phyloP scores from a whole-genome alignment of 2,888 invertebrate genomes.

The Noctua comes region DNA sequence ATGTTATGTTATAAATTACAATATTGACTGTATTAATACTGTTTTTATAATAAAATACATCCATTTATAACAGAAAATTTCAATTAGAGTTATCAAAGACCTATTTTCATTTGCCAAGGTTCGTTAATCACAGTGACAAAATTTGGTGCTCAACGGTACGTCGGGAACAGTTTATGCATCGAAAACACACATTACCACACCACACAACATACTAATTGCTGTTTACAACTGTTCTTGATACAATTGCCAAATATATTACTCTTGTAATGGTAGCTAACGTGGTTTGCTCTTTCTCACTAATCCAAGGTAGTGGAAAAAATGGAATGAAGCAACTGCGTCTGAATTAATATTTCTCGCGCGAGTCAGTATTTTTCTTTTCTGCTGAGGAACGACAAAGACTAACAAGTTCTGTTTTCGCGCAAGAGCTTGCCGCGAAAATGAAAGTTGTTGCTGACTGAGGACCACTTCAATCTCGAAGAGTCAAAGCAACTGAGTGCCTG shows the following conservation, averaged over 20 bases:
- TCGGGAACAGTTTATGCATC: conserved; percentile 49
- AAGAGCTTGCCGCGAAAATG: background rate
- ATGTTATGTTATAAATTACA: too few species aligned
- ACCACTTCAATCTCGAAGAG: background rate
- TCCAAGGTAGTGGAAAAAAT: background rate
- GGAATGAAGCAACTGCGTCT: background rate
- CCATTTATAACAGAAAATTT: background rate
- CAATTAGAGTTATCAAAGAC: conserved; percentile 6
- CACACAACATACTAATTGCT: conserved; percentile 60
- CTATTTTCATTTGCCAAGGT: conserved; percentile 35
- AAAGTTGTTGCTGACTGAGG: background rate
- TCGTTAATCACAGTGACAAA: conserved; percentile 44
- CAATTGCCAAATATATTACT: conserved; percentile 49
- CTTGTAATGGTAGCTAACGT: conserved; percentile 19
- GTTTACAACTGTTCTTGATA: conserved; percentile 53
- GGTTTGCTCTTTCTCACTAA: conserved; percentile 6
- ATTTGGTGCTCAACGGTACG: conserved; percentile 43
- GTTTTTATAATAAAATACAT: background rate
- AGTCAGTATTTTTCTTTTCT: background rate
- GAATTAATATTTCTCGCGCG: background rate
- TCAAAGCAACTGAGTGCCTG: background rate
- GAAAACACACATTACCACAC: conserved; percentile 59
- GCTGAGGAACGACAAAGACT: background rate
- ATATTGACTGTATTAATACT: background rate
- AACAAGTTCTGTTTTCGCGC: background rate